Evolutionary conservation across 2,888 invertebrate genomes (phyloP).

Genomic region (Prosapia bicincta): DNA sequence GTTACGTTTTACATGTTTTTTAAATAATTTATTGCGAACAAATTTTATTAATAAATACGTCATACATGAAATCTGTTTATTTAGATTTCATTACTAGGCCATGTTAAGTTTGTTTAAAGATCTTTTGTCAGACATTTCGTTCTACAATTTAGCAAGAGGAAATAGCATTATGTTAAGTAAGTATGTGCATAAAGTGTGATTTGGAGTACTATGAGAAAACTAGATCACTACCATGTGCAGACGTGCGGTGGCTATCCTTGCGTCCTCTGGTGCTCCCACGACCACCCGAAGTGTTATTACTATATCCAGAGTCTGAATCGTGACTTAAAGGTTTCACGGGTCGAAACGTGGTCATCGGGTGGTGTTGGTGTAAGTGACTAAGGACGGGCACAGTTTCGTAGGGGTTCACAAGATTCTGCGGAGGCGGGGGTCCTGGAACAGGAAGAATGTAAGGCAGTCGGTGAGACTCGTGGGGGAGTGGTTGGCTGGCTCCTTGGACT

Average conservation of each 20-base stretch:
- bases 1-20: too few species aligned
- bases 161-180: neutral
- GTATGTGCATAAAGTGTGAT: neutral
- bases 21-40: too few species aligned
- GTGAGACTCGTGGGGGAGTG: slow-evolving; percentile 41
- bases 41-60: too few species aligned
- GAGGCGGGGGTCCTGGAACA: slow-evolving; percentile 21
- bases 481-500: slow-evolving; percentile 51
- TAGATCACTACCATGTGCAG: slow-evolving; percentile 21
- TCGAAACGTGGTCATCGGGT: slow-evolving; percentile 45
- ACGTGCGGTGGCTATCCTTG: slow-evolving; percentile 20
- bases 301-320: slow-evolving; percentile 82
- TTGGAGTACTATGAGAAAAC: slow-evolving; percentile 33
- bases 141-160: too few species aligned
- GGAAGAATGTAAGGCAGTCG: slow-evolving; percentile 36
- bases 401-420: slow-evolving; percentile 43
- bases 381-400: slow-evolving; percentile 70
- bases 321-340: slow-evolving; percentile 54
- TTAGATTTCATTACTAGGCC: too few species aligned
- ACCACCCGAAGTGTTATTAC: slow-evolving; percentile 71
- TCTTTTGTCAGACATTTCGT: too few species aligned
- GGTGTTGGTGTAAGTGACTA: slow-evolving; percentile 41
- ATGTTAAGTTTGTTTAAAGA: too few species aligned
- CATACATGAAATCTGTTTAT: too few species aligned
- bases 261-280: slow-evolving; percentile 41